Evolutionary conservation across 2,113 vertebrate species (phyloP), one percentile per base, ranked within the genome.

Genomic region (Prionailurus bengalensis): DNA sequence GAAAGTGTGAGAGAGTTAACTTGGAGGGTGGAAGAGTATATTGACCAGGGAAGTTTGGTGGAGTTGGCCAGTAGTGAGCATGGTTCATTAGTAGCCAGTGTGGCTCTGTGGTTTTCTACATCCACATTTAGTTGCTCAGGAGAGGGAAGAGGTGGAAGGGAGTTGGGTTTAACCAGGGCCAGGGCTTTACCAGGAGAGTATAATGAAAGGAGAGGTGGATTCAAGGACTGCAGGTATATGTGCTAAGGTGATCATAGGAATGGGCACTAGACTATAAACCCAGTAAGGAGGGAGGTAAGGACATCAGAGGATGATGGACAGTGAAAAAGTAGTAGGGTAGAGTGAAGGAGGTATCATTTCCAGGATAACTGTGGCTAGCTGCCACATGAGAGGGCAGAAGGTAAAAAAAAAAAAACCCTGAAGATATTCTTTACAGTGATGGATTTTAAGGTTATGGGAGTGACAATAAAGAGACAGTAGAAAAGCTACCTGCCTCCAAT

Each of bases 261-360:
- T 58, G 3, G 10, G 36, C 1, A n/a, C 27, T 8, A 31, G 45
- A 74, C 12, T 36, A 3, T 29, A 83, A 96, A 19, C 70, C 79
- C 55, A 29, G 7, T 11, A n/a, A 73, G 17, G 27, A 51, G 9
- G 68, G 53, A 81, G 53, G n/a, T 61, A 27, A 74, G 39, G 33
- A 51, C n/a, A 61, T 0, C 1, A 51, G n/a, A 10, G 19, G 25
- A 29, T 7, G 65, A 82, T 9, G 8, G 23, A 29, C 10, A 70
- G 61, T 23, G 58, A 42, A 51, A 45, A 71, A 31, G 80, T 4
- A 23, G 31, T 27, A 48, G n/a, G 4, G 51, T 39, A 12, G 25
- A 58, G 68, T 17, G 42, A 71, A 79, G 27, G 53, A 85, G 39
- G 53, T 17, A 21, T 16, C 33, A 17, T 25, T 58, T 39, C 5